Evolutionary conservation across 1,140 invertebrate species (phyloP).

Genomic region (Solen grandis): DNA sequence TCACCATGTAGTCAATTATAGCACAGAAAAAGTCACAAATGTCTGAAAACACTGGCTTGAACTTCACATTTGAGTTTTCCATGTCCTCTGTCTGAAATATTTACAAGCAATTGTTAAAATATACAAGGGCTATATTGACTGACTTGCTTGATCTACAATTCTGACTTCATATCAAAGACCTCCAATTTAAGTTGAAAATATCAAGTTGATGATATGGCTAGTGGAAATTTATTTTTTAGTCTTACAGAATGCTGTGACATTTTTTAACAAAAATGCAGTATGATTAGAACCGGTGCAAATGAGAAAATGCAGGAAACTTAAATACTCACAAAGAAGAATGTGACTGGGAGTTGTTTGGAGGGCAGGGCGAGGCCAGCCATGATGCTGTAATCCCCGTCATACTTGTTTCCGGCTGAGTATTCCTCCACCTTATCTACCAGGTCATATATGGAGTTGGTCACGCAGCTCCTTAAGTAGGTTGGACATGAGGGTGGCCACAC

Average conservation of each 20-base stretch:
- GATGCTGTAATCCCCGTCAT: slow-evolving; percentile 73
- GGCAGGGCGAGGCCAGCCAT: slow-evolving; percentile 74
- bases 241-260: too few relatives aligned
- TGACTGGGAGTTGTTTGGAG: slow-evolving; percentile 68
- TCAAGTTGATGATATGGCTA: too few relatives aligned
- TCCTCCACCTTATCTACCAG: slow-evolving; percentile 86
- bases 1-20: slow-evolving; percentile 78
- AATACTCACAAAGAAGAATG: slow-evolving; percentile 75
- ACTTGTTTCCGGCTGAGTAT: slow-evolving; percentile 82
- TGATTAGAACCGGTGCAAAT: not conserved
- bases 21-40: slow-evolving; percentile 75
- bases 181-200: too few relatives aligned
- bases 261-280: too few relatives aligned
- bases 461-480: slow-evolving; percentile 87
- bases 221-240: too few relatives aligned
- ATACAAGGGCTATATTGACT: too few relatives aligned
- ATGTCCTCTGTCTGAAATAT: slow-evolving; percentile 71
- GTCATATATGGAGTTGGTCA: slow-evolving; percentile 88
- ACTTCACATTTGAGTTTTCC: slow-evolving; percentile 68
- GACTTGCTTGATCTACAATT: too few relatives aligned
- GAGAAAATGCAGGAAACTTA: not conserved
- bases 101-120: too few relatives aligned
- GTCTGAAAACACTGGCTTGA: slow-evolving; percentile 76
- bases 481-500: slow-evolving; percentile 89
- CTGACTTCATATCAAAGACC: too few relatives aligned